Evolutionary conservation across 2,113 vertebrate genomes (phyloP).

Genomic region (Tapirus terrestris): DNA sequence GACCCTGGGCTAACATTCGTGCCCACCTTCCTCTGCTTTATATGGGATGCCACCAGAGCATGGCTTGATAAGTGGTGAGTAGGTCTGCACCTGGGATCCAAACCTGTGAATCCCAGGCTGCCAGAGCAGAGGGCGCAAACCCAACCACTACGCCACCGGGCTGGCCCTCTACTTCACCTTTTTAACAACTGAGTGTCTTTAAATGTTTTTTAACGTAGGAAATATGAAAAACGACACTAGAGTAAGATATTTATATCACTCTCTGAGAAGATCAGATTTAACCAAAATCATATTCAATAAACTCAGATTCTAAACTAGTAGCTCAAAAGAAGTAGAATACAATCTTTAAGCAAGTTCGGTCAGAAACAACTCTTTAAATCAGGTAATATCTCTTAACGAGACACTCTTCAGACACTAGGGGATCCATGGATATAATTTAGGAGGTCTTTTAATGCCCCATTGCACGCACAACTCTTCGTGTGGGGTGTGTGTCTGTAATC

Average conservation of each 20-base stretch:
- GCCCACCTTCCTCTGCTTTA: too few relatives aligned
- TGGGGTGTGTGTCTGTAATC: background rate
- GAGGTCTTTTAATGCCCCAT: too few relatives aligned
- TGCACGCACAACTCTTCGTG: background rate
- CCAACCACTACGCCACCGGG: too few relatives aligned
- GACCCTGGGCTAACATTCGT: too few relatives aligned
- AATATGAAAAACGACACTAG: background rate
- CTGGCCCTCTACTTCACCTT: background rate
- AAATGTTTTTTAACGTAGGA: background rate
- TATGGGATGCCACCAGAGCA: too few relatives aligned
- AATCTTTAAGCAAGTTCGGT: background rate
- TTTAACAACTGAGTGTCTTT: background rate
- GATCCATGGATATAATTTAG: background rate
- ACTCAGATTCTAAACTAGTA: conserved; percentile 24
- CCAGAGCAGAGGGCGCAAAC: too few relatives aligned
- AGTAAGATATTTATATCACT: background rate
- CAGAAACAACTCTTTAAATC: conserved; percentile 9
- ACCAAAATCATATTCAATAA: background rate
- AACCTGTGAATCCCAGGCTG: too few relatives aligned
- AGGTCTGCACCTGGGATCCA: too few relatives aligned
- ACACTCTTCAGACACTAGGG: background rate
- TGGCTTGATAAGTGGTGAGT: too few relatives aligned
- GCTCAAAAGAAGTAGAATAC: background rate
- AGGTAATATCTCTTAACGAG: background rate
- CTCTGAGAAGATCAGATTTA: background rate